Base-by-base conservation (phyloP, 2,797 vertebrate species). In the Pipistrellus pygmaeus region DNA sequence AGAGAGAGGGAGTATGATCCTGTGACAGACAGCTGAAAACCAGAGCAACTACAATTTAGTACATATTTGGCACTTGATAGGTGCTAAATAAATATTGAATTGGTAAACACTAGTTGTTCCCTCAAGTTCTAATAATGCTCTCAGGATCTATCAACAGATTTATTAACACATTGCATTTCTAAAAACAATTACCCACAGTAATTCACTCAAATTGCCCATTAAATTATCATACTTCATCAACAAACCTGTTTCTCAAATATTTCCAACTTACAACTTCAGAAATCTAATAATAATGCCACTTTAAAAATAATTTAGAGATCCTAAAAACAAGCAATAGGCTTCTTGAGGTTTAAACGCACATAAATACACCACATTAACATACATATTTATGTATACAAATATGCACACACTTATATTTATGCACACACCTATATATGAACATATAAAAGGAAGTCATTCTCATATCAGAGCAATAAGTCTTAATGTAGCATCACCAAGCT, bases 161-260 rank as follows among this genome's bases (percentile, higher is more conserved):
- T 69, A 35, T 10, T 12, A 85, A 57, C 25, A 78, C 9, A 64
- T 3, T 86, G 2, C 17, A 64, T 62, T 93, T 84, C 48, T 25
- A 77, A 92, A 96, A 76, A 84, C 8, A 92, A 55, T 84, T 85
- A 69, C 17, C 48, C 4, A 51, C 6, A 51, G 9, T 57, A 77
- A 77, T 80, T 92, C 17, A 78, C 46, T 82, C 48, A 90, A n/a
- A 93, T 90, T 94, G 76, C 1, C 60, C 1, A 91, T 69, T 76
- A 66, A 91, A 91, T 89, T 73, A 73, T 71, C 15, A 75, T 85
- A 93, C 15, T 73, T 91, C 20, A n/a, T 41, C 21, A 72, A 88
- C 41, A 14, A 88, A 21, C 7, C 17, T 53, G 20, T 83, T 75
- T n/a, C 23, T 35, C 76, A 68, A 57, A 51, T 84, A 84, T 32